Evolutionary conservation across 2,113 vertebrate genomes (phyloP), one percentile per base, ranked within the genome.

Genomic region (Lasiurus borealis): DNA sequence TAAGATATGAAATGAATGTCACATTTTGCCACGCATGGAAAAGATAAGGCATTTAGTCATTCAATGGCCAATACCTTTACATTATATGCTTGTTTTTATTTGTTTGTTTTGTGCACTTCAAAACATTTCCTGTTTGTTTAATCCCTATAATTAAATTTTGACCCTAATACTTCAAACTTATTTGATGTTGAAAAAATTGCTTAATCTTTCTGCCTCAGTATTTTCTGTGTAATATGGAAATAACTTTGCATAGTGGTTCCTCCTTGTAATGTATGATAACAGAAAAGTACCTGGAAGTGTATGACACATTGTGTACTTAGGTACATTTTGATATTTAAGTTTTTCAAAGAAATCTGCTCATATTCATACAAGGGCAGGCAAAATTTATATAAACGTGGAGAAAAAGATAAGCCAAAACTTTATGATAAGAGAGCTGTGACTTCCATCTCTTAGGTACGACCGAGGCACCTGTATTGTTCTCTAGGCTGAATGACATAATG

Each of bases 141-240:
- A 90, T 81, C 88, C 91, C 21, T 76, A 1, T 78, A 77, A 84
- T 78, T 87, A 93, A 78, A 92, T 84, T 36, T 94, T 86, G 54
- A 78, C 27, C 21, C n/a, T 31, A 31, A 1, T 50, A 13, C 23
- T 92, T 92, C 68, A 78, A 71, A 83, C 5, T 85, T 44, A 21
- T 73, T 62, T 91, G 21, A 81, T 59, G 81, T 95, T 19, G 46
- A 40, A 36, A 46, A 69, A 93, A 71, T 66, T 34, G 4, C 25
- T 85, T 91, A 29, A 69, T 90, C 29, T 86, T 36, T 64, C 29
- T 82, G 34, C 14, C 34, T 85, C 34, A 68, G 9, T 59, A 46
- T 88, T 93, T 94, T 93, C 25, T 64, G 52, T 93, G 2, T 48
- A 72, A 82, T 82, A 86, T 54, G 16, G 31, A 93, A 91, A 83